Conservation (phyloP, 2,797 vertebrate genomes). For the Delichon dasypus region DNA sequence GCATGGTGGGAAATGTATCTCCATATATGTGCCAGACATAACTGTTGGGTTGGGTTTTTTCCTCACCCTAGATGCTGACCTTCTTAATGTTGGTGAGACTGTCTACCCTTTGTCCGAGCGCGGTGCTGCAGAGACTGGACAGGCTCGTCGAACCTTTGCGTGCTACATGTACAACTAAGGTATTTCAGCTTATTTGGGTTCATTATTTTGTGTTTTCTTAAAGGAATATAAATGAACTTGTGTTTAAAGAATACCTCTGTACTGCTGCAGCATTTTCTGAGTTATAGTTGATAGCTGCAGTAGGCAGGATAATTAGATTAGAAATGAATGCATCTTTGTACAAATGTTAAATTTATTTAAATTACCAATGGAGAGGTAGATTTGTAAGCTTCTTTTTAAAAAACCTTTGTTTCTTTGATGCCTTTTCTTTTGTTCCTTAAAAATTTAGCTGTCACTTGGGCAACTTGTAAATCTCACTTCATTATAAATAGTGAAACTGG, state of each 20-base stretch:
- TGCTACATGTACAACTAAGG: slow-evolving; percentile 98
- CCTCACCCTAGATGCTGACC: slow-evolving; percentile 83
- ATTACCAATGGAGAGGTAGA: neutral
- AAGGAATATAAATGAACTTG: fast-evolving
- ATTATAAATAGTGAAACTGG: neutral
- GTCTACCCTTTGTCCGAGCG: slow-evolving; percentile 89
- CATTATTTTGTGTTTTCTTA: neutral
- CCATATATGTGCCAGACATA: neutral
- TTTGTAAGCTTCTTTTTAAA: neutral
- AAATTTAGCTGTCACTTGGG: neutral
- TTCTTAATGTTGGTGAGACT: slow-evolving; percentile 90
- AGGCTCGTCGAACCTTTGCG: slow-evolving; percentile 93
- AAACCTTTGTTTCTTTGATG: neutral
- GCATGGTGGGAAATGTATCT: neutral
- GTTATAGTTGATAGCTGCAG: neutral
- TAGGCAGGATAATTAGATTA: neutral
- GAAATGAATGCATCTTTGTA: neutral
- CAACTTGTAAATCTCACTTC: neutral
- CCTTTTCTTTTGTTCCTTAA: neutral
- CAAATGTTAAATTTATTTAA: neutral
- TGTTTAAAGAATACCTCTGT: neutral
- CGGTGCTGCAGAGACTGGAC: slow-evolving; percentile 95
- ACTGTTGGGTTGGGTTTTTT: neutral
- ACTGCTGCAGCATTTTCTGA: neutral
- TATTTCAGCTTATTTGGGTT: slow-evolving; percentile 41